Percentiles rank a stretch among this genome's conserved stretches.
Evolutionary conservation across 2,888 invertebrate genomes (phyloP).

Genomic region (Leptopilina myrica): DNA sequence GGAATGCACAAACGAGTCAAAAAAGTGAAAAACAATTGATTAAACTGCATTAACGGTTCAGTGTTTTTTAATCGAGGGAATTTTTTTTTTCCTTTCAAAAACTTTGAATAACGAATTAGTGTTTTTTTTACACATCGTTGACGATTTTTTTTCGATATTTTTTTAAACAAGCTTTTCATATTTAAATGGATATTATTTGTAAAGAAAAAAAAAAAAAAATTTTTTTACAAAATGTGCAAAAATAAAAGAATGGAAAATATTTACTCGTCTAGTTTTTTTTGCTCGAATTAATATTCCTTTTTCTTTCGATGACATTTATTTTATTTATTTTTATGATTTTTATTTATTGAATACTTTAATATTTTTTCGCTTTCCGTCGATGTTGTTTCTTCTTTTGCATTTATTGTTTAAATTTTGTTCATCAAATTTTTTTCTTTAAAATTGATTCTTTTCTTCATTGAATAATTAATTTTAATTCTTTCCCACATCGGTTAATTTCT

Average conservation of each 20-base stretch:
- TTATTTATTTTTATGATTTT: too few species aligned
- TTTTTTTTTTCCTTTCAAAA: background rate
- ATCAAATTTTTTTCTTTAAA: too few species aligned
- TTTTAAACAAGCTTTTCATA: background rate
- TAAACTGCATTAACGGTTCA: background rate
- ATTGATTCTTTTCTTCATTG: too few species aligned
- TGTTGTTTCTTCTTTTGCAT: too few species aligned
- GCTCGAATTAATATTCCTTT: too few species aligned
- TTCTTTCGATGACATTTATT: too few species aligned
- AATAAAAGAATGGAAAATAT: too few species aligned
- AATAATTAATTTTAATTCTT: too few species aligned
- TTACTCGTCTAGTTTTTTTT: background rate
- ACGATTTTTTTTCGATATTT: background rate
- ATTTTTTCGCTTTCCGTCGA: too few species aligned
- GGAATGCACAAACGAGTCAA: background rate
- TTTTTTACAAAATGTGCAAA: background rate
- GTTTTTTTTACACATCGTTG: background rate
- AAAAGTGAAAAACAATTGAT: slow-evolving; percentile 4
- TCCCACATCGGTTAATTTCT: too few species aligned
- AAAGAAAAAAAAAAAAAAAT: background rate
- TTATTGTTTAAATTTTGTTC: too few species aligned
- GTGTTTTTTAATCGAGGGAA: background rate
- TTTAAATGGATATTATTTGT: background rate
- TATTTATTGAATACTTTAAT: too few species aligned
- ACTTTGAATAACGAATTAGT: background rate